Evolutionary conservation across 2,797 vertebrate species (phyloP).

Genomic region (Carcharodon carcharias): DNA sequence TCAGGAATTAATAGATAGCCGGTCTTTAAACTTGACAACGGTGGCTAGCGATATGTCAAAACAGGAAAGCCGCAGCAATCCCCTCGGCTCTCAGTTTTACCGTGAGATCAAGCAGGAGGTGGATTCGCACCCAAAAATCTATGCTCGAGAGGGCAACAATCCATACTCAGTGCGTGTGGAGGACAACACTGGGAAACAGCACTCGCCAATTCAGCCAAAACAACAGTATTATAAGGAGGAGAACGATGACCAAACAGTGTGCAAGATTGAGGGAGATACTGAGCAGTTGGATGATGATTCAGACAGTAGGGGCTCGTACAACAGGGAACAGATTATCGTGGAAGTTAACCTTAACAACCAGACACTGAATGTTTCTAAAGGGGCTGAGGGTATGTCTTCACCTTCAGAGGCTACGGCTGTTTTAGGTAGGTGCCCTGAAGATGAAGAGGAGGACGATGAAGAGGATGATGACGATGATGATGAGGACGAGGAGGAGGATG

Average conservation of each 20-base stretch:
- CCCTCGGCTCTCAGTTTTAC: slow-evolving; percentile 64
- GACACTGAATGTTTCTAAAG: slow-evolving; percentile 91
- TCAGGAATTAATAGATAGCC: slow-evolving; percentile 80
- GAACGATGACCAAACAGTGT: slow-evolving; percentile 51
- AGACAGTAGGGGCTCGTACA: slow-evolving; percentile 68
- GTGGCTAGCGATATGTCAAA: slow-evolving; percentile 63
- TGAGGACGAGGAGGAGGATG: slow-evolving; percentile 51
- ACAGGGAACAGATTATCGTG: slow-evolving; percentile 91
- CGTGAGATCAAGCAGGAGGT: slow-evolving; percentile 88
- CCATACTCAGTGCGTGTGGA: slow-evolving; percentile 78
- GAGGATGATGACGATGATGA: slow-evolving; percentile 56
- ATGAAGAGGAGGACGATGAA: slow-evolving; percentile 48
- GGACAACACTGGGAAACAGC: slow-evolving; percentile 54
- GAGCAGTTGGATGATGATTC: slow-evolving; percentile 62
- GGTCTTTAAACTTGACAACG: slow-evolving; percentile 65
- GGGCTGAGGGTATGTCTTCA: slow-evolving; percentile 67
- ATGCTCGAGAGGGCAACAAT: slow-evolving; percentile 70
- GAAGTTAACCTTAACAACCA: slow-evolving; percentile 99
- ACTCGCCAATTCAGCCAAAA: slow-evolving; percentile 53
- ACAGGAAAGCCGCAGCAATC: slow-evolving; percentile 53
- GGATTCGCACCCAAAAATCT: slow-evolving; percentile 68
- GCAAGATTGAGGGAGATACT: slow-evolving; percentile 69
- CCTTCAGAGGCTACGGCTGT: slow-evolving; percentile 50
- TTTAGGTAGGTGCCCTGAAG: slow-evolving; percentile 52
- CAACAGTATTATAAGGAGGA: slow-evolving; percentile 82